These are phyloP conservation scores for Zoanthus gigantus DNA, from an alignment of 92 coral and sea anemone species.

Conservation along the genomic window DNA sequence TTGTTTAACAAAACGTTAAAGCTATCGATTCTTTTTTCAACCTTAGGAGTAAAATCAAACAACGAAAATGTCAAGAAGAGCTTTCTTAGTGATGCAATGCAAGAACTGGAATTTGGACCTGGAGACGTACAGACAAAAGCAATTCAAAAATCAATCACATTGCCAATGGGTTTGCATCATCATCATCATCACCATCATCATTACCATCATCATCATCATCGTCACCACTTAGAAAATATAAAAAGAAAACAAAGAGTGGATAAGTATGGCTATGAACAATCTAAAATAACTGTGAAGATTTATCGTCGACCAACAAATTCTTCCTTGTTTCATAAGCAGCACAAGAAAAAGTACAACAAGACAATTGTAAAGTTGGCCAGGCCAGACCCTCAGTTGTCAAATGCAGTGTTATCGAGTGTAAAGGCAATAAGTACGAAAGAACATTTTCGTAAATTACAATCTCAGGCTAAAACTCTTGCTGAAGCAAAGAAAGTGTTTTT, in stretches of 20 bases:
- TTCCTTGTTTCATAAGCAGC: neutral
- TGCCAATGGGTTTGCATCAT: neutral
- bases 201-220: neutral
- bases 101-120: slow-evolving; percentile 76
- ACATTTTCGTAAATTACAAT: neutral
- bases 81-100: slow-evolving; percentile 89
- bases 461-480: slow-evolving; percentile 24
- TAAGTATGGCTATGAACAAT: slow-evolving; percentile 24
- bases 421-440: neutral
- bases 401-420: slow-evolving; percentile 31
- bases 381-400: slow-evolving; percentile 17
- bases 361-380: neutral
- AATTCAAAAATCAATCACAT: neutral
- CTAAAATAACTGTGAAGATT: slow-evolving; percentile 34
- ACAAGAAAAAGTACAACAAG: neutral
- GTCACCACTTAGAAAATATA: neutral
- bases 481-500: slow-evolving; percentile 37
- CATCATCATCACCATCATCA: slow-evolving; percentile 15
- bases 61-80: slow-evolving; percentile 64
- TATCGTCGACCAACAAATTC: slow-evolving; percentile 37
- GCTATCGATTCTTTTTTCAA: neutral
- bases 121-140: neutral
- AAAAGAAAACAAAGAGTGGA: neutral
- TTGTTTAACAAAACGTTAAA: neutral
- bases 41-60: slow-evolving; percentile 31